Evolutionary conservation across 2,888 invertebrate species (phyloP).

Genomic region (Serrognathus titanus): DNA sequence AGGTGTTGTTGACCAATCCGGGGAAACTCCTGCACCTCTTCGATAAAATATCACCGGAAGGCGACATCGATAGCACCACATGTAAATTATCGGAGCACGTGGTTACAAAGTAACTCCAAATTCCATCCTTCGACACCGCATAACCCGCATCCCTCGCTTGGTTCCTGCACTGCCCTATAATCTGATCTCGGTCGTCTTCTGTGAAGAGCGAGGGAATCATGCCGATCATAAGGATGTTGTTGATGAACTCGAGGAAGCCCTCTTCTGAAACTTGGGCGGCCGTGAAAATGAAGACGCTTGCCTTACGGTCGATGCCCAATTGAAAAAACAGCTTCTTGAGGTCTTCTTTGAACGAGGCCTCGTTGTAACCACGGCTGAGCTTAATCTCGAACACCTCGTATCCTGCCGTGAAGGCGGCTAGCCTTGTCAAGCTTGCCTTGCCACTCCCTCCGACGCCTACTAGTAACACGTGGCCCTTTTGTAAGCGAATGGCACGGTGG

Average conservation of each 20-base stretch:
- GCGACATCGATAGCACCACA: slow-evolving; percentile 89
- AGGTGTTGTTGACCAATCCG: slow-evolving; percentile 86
- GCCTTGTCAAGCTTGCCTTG: slow-evolving; percentile 74
- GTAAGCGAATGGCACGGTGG: slow-evolving; percentile 80
- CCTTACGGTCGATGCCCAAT: slow-evolving; percentile 76
- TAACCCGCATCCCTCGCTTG: slow-evolving; percentile 69
- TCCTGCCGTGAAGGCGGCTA: slow-evolving; percentile 81
- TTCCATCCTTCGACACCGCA: slow-evolving; percentile 72
- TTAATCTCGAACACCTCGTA: slow-evolving; percentile 81
- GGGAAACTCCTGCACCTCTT: slow-evolving; percentile 88
- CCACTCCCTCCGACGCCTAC: slow-evolving; percentile 90
- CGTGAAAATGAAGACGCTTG: slow-evolving; percentile 78
- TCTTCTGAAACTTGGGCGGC: slow-evolving; percentile 79
- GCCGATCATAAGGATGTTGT: slow-evolving; percentile 85
- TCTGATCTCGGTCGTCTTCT: slow-evolving; percentile 84
- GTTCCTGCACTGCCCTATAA: slow-evolving; percentile 67
- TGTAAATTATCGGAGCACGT: slow-evolving; percentile 81
- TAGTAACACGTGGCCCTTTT: slow-evolving; percentile 78
- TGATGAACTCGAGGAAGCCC: slow-evolving; percentile 84
- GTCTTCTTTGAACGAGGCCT: slow-evolving; percentile 80
- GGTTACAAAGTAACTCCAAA: slow-evolving; percentile 81
- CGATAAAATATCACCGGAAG: slow-evolving; percentile 76
- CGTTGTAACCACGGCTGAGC: slow-evolving; percentile 82
- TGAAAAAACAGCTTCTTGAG: slow-evolving; percentile 74
- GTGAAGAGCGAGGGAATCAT: slow-evolving; percentile 82